Conservation (phyloP, 2,888 invertebrate species). For the Caenorhabditis imperialis region DNA sequence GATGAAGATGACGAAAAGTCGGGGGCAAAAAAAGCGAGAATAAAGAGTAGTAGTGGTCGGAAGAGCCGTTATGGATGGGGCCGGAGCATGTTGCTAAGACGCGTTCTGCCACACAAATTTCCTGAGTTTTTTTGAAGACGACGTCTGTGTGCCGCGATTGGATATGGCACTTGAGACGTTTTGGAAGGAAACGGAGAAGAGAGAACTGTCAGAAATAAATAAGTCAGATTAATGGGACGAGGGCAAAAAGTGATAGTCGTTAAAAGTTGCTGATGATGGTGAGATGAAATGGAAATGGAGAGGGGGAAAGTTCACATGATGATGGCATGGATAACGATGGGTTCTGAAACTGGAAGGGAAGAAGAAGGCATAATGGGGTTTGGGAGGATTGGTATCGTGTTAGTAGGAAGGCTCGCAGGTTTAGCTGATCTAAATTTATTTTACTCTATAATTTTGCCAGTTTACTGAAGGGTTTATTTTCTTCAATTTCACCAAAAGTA, state of each 20-base stretch:
- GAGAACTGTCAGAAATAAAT: slow-evolving; percentile 25
- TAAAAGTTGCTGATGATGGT: not conserved
- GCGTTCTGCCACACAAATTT: slow-evolving; percentile 53
- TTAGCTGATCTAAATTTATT: too few relatives aligned
- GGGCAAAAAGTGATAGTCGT: slow-evolving; percentile 17
- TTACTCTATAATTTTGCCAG: too few relatives aligned
- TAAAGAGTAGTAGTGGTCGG: slow-evolving; percentile 3
- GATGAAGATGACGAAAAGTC: not conserved
- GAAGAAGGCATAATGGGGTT: too few relatives aligned
- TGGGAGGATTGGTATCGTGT: too few relatives aligned
- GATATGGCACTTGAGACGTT: too few relatives aligned
- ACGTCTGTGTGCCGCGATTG: too few relatives aligned
- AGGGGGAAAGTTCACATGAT: too few relatives aligned
- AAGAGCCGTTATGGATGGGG: slow-evolving; percentile 3
- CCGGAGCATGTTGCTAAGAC: slow-evolving; percentile 45
- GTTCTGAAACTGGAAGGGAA: too few relatives aligned
- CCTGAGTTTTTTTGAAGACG: slow-evolving; percentile 15
- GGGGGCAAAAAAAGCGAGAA: slow-evolving; percentile 9
- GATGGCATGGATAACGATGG: too few relatives aligned
- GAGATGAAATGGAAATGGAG: slow-evolving; percentile 7
- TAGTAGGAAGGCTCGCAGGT: too few relatives aligned
- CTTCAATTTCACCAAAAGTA: too few relatives aligned
- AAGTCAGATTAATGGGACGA: slow-evolving; percentile 36
- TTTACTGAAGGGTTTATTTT: too few relatives aligned
- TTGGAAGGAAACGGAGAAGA: not conserved